Evolutionary conservation across 1,140 invertebrate genomes (phyloP).

Genomic region (Mycetomoellerius zeteki): DNA sequence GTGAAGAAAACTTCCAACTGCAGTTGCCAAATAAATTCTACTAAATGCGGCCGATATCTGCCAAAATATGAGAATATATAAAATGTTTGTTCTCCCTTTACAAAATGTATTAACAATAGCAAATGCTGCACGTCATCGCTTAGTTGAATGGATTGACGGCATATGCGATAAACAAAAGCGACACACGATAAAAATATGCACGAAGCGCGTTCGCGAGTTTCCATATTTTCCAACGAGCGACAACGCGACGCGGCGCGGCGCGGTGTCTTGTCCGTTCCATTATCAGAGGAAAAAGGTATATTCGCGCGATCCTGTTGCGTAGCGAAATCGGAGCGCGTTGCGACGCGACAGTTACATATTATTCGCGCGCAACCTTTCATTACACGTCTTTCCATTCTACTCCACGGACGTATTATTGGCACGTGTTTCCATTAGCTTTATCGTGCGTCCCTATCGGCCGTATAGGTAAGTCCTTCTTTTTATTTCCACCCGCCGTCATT

Average conservation of each 20-base stretch:
- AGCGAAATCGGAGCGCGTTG: constrained; percentile 57
- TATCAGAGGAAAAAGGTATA: constrained; percentile 52
- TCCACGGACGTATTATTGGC: constrained; percentile 70
- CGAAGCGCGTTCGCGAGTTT: constrained; percentile 30
- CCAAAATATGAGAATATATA: neutral
- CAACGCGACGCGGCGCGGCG: constrained; percentile 31
- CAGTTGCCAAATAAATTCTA: too few species aligned
- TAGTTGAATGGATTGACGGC: constrained; percentile 16
- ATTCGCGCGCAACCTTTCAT: constrained; percentile 60
- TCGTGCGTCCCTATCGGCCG: constrained; percentile 67
- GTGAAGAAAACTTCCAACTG: too few species aligned
- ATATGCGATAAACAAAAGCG: constrained; percentile 45
- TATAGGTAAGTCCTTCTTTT: constrained; percentile 52
- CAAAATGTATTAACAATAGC: neutral
- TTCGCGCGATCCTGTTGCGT: constrained; percentile 53
- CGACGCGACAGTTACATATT: constrained; percentile 62
- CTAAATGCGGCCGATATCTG: neutral
- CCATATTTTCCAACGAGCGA: constrained; percentile 44
- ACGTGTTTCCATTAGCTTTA: constrained; percentile 76
- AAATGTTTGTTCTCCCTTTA: neutral
- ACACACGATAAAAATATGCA: constrained; percentile 53
- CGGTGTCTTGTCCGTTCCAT: constrained; percentile 49
- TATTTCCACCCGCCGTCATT: constrained; percentile 58
- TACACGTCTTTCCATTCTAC: constrained; percentile 67
- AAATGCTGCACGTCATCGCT: neutral